Evolutionary conservation across 2,888 invertebrate genomes (phyloP), one percentile per base, ranked within the genome.

Genomic region (Anagyrus pseudococci): DNA sequence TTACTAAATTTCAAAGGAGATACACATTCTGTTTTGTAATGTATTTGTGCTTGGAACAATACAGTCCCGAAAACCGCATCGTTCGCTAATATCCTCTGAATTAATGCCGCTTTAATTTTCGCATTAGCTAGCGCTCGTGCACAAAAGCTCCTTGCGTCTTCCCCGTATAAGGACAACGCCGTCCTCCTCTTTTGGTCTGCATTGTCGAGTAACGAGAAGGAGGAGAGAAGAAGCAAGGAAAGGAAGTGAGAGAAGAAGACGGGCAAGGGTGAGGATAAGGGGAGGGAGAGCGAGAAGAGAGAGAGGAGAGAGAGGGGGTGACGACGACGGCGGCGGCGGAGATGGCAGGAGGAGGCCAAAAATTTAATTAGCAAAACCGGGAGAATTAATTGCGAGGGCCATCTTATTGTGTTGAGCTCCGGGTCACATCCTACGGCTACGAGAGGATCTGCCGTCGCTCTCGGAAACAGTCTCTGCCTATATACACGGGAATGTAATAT

Each of bases 401-500:
- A 74, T 77, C 74, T 78, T 75, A 76, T 77, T 76, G 77, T 77
- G 70, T 70, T 68, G 68, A 59, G 70, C 70, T 59, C 57, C 37
- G 58, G 59, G 58, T 59, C 48, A 23, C 64, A 56, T 19, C n/a
- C 43, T 4, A 6, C n/a, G 43, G 4, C 46, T 7, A 17, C 22
- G 23, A 6, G 23, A 46, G 19, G 22, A 4, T 7, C 22, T 20
- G 15, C 23, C n/a, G n/a, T n/a, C n/a, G n/a, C n/a, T n/a, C n/a
- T n/a, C n/a, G n/a, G n/a, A n/a, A n/a, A n/a, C n/a, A n/a, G 17
- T 23, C 41, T 29, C 47, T 48, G 69, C 65, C 70, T 75, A 71
- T 73, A 74, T 75, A 74, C 72, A 74, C 72, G 74, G 74, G 76
- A 79, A 79, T 79, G 79, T 78, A 80, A 80, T 79, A 80, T 79